Evolutionary conservation across 1,140 invertebrate genomes (phyloP).

Genomic region (Idris sp.): DNA sequence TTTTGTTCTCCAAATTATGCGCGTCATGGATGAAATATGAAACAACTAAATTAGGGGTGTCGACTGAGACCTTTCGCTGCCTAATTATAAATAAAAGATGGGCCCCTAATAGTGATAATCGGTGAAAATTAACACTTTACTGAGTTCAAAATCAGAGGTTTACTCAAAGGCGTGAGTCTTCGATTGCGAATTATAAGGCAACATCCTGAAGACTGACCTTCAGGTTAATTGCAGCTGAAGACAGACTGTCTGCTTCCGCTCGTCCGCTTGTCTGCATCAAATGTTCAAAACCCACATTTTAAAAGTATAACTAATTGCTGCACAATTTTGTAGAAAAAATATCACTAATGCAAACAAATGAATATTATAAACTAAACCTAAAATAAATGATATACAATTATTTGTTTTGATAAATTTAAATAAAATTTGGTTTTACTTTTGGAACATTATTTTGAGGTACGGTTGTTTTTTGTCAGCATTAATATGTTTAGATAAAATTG

Average conservation of each 20-base stretch:
- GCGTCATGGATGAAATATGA: too few relatives aligned
- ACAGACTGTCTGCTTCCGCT: conserved; percentile 50
- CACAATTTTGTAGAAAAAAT: too few relatives aligned
- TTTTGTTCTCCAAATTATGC: too few relatives aligned
- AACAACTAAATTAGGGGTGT: conserved; percentile 11
- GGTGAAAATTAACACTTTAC: conserved; percentile 36
- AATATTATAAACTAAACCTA: too few relatives aligned
- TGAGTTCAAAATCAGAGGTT: conserved; percentile 33
- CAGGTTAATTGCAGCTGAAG: conserved; percentile 69
- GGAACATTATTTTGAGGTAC: too few relatives aligned
- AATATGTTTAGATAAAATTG: conserved; percentile 1
- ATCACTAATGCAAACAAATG: too few relatives aligned
- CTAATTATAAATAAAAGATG: conserved; percentile 19
- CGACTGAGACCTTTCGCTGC: neutral
- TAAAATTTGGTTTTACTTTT: too few relatives aligned
- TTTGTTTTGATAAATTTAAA: too few relatives aligned
- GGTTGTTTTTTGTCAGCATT: too few relatives aligned
- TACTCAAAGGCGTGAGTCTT: conserved; percentile 41
- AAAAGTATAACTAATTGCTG: conserved; percentile 24
- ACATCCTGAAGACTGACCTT: conserved; percentile 65
- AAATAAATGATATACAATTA: too few relatives aligned
- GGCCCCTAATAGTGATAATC: conserved; percentile 10
- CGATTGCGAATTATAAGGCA: conserved; percentile 53
- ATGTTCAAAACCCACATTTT: conserved; percentile 58
- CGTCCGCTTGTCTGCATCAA: conserved; percentile 24